Base-by-base conservation (phyloP, 2,797 vertebrate species). In the Cichlasoma orientale region DNA sequence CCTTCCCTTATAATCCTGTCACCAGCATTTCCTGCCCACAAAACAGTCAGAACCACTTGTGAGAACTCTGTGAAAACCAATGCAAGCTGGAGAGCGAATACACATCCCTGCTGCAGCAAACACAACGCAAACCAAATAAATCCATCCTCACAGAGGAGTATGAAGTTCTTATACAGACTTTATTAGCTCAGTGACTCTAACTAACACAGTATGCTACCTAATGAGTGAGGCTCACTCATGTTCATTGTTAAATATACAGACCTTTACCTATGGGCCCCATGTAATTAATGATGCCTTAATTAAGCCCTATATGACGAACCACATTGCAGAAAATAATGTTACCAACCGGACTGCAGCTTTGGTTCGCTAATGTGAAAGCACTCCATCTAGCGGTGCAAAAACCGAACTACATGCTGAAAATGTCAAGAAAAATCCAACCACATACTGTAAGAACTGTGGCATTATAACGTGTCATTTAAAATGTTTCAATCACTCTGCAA, bases 371-470 rank as follows among this genome's bases (percentile, higher is more conserved):
- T 27, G 31, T 52, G 36, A 70, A 74, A 47, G 57, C 80, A 74
- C 70, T 5, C 86, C 75, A 82, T 77, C 89, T 89, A 77, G 86
- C 88, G 92, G 91, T 66, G 33, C 56, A 56, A 77, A n/a, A 33
- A 44, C 70, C 23, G 41, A 89, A 78, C 78, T 83, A 73, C 78
- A 75, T 74, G 19, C 18, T 72, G 8, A 63, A 70, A 77, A 75
- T 68, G 25, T 9, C 7, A 53, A 44, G 59, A 5, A 1, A 54
- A 3, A 12, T 68, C 25, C 0, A 61, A 23, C n/a, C 23, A 14
- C 44, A 50, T 0, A 19, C 14, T 74, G 18, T 47, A 4, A 59
- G 14, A 50, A 73, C 27, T 68, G 72, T 58, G 53, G 23, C 23
- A 68, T 76, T 83, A 14, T 69, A 19, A 10, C 21, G 11, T 27